phyloP scores from a whole-genome alignment of 2,113 vertebrate species.

The Scopus umbretta region DNA sequence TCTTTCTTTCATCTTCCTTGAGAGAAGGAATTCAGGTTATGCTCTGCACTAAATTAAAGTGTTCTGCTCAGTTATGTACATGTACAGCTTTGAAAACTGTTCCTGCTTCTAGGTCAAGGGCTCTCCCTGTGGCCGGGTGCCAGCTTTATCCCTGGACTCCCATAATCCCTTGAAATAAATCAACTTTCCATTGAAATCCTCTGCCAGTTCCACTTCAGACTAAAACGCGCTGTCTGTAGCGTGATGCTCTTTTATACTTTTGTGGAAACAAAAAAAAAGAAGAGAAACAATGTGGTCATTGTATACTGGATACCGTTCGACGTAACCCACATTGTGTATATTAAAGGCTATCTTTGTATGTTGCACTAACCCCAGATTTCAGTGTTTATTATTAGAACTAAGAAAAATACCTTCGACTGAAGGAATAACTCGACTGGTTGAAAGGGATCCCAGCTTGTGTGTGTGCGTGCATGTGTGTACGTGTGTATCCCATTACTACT shows the following conservation, averaged over 20 bases:
- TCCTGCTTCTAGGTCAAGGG: constrained; percentile 79
- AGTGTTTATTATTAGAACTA: constrained; percentile 9
- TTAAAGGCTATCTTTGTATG: background rate
- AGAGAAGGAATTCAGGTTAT: constrained; percentile 63
- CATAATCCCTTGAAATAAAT: constrained; percentile 76
- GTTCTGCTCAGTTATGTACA: constrained; percentile 48
- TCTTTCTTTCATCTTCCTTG: constrained; percentile 62
- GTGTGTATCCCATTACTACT: background rate
- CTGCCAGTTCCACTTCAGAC: constrained; percentile 64
- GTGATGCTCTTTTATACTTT: constrained; percentile 51
- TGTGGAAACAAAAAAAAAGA: constrained; percentile 15
- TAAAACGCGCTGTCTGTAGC: constrained; percentile 45
- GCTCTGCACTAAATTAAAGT: constrained; percentile 51
- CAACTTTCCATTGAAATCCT: constrained; percentile 74
- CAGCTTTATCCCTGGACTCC: constrained; percentile 71
- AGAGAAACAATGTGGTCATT: constrained; percentile 29
- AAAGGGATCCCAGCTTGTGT: background rate
- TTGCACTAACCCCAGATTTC: background rate
- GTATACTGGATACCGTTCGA: background rate
- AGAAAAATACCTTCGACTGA: constrained; percentile 6
- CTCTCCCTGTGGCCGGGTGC: constrained; percentile 71
- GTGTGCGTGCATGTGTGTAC: background rate
- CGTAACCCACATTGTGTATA: background rate
- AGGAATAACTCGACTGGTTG: background rate
- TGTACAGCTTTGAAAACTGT: constrained; percentile 59